Percentiles rank a stretch among this genome's conserved stretches.
Evolutionary conservation across 2,113 vertebrate species (phyloP).

Genomic region (Octodon degus): DNA sequence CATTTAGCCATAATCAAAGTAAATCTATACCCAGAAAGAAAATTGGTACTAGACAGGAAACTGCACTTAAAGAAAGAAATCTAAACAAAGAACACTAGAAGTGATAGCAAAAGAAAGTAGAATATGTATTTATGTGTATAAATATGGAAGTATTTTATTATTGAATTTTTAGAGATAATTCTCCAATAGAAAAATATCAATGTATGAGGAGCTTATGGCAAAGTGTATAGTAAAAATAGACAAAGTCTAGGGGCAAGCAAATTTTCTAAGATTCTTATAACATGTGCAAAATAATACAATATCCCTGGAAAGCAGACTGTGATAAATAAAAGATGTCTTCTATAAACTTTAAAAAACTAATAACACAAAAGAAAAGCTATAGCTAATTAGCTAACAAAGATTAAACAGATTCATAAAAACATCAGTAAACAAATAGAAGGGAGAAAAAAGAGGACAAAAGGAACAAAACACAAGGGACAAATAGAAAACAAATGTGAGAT

Average conservation of each 20-base stretch:
- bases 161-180: not conserved
- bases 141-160: not conserved
- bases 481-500: not conserved
- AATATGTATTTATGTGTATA: not conserved
- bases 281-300: not conserved
- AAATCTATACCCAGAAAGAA: not conserved
- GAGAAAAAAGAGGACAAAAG: not conserved
- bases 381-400: not conserved
- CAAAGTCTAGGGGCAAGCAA: not conserved
- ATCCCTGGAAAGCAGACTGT: not conserved
- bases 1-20: too few species aligned
- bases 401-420: not conserved
- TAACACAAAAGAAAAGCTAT: not conserved
- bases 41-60: not conserved
- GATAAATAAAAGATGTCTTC: not conserved
- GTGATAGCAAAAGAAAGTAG: not conserved
- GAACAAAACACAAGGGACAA: not conserved
- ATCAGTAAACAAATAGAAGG: not conserved
- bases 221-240: not conserved
- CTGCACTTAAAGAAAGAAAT: not conserved
- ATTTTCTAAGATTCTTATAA: not conserved
- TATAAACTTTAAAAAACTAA: not conserved
- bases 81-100: not conserved
- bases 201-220: not conserved
- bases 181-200: not conserved